Evolutionary conservation across 1,140 invertebrate genomes (phyloP), one percentile per base, ranked within the genome.

Genomic region (Drosophila ogumai): DNA sequence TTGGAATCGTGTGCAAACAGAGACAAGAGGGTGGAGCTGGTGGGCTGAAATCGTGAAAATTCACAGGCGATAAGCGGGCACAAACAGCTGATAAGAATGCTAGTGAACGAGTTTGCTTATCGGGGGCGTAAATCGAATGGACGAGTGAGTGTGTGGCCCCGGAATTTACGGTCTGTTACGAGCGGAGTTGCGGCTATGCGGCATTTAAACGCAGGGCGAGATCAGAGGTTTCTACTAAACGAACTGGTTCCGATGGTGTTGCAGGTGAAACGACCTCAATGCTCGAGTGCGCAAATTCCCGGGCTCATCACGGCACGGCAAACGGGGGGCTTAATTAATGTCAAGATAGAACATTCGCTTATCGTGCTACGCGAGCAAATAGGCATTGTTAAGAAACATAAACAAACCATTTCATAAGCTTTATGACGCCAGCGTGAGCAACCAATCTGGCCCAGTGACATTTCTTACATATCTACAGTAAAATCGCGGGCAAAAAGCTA

Each of bases 381-480:
- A 86, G 50, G 74, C 61, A 65, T 79, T 71, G 81, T 82, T 79
- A 80, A 77, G 65, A 82, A 79, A 86, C 58, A 86, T 87, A 86
- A 82, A 87, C 75, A 87, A 79, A 66, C 25, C 49, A 63, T 67
- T 71, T 79, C 72, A 67, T 56, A 59, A 78, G 60, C 82, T 72
- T 84, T 72, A 76, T 74, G 60, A 76, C 47, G 57, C 44, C 31
- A 49, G 38, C 58, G 41, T 44, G 49, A 34, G 59, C 43, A 41
- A 66, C 58, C 43, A 28, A 38, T 41, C 44, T 50, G 60, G 46
- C 66, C 54, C 13, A 31, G 17, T 47, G 31, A 36, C 38, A 38
- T 72, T 7, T 22, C 49, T 40, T 25, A 55, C 36, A 38, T 63
- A 50, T 38, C 12, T 12, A 13, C 7, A 28, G 10, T 9, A 12